phyloP scores from a whole-genome alignment of 2,888 invertebrate species.

The Herminia tarsipennalis region DNA sequence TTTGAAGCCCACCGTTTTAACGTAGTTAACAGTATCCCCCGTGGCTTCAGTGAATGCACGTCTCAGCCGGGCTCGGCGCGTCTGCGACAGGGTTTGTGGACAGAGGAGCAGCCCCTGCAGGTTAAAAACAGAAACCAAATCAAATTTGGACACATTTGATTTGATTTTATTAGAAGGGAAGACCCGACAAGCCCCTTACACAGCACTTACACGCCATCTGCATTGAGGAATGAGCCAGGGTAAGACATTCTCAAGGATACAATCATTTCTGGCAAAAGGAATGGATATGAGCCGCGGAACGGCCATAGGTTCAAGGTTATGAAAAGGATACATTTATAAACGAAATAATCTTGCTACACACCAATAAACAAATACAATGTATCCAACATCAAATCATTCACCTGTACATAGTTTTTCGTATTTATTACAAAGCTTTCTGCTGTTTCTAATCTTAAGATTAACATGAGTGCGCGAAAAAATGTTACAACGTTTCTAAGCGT shows the following conservation, averaged over 20 bases:
- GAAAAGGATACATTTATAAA: conserved; percentile 25
- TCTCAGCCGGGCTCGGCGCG: conserved; percentile 93
- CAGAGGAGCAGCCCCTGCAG: conserved; percentile 94
- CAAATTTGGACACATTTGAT: conserved; percentile 62
- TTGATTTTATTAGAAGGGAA: conserved; percentile 59
- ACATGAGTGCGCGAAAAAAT: conserved; percentile 35
- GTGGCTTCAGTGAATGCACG: conserved; percentile 96
- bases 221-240: conserved; percentile 32
- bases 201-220: conserved; percentile 77
- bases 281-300: conserved; percentile 22
- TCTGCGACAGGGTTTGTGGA: conserved; percentile 95
- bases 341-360: conserved; percentile 21
- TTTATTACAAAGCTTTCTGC: conserved; percentile 20
- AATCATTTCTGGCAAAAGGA: conserved; percentile 20
- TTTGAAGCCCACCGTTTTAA: conserved; percentile 91
- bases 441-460: conserved; percentile 35
- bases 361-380: conserved; percentile 20
- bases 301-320: conserved; percentile 34
- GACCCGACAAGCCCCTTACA: conserved; percentile 71
- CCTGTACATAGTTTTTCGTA: conserved; percentile 15
- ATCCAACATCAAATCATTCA: conserved; percentile 18
- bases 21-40: conserved; percentile 94
- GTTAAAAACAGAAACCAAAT: conserved; percentile 77
- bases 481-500: conserved; percentile 42
- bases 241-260: conserved; percentile 23